Percentiles rank a stretch among this genome's conserved stretches.
Evolutionary conservation across 2,888 invertebrate species (phyloP).

Genomic region (Synanthedon formicaeformis): DNA sequence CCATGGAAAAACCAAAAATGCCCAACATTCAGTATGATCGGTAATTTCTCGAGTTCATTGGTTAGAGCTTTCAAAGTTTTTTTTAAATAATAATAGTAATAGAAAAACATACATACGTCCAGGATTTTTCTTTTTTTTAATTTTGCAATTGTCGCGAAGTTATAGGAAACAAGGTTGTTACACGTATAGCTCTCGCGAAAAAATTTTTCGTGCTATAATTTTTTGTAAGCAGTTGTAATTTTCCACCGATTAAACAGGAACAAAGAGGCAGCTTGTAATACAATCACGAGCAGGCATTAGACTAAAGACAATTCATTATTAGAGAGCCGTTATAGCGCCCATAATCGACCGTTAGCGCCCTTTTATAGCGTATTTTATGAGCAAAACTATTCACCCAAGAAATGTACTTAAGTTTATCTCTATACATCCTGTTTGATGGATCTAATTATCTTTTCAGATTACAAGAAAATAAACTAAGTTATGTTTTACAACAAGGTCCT

Average conservation of each 20-base stretch:
- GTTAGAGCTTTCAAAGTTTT: no score
- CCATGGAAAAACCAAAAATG: no score
- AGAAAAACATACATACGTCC: no score
- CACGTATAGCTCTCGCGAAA: no score
- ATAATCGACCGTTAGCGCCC: constrained; percentile 69
- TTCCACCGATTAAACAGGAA: constrained; percentile 30
- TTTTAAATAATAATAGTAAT: no score
- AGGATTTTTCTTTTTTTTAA: no score
- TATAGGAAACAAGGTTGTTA: no score
- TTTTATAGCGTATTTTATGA: constrained; percentile 70
- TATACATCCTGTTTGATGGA: constrained; percentile 37
- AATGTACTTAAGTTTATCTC: constrained; percentile 51
- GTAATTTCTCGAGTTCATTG: no score
- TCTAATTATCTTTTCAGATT: constrained; percentile 34
- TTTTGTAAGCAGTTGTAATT: constrained; percentile 20
- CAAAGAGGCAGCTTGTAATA: constrained; percentile 32
- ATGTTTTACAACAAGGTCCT: not conserved
- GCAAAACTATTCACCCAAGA: constrained; percentile 65
- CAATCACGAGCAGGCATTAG: constrained; percentile 56
- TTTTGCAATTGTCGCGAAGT: no score
- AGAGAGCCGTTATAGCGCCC: constrained; percentile 57
- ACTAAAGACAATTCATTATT: constrained; percentile 71
- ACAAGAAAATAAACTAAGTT: not conserved
- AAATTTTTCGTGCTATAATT: not conserved
- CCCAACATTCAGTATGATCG: no score